Base-by-base conservation (phyloP, 2,797 vertebrate genomes). In the Danionella dracula region DNA sequence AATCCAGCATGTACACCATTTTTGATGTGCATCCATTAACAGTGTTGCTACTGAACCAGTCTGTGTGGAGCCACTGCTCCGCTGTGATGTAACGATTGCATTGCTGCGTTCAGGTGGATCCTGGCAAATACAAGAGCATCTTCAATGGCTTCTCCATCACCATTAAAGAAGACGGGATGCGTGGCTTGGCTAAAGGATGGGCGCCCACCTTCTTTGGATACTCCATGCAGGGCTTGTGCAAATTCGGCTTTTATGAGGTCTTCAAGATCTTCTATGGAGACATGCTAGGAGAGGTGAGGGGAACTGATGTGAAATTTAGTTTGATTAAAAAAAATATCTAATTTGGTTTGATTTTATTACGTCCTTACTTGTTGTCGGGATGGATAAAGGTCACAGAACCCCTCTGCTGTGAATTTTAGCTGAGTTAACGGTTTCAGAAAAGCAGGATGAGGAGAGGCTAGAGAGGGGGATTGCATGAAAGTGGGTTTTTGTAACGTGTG, bases 201-300 rank as follows among this genome's bases (percentile, higher is more conserved):
- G 91, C 92, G 23, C 93, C 92, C 8, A 94, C 92, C 23, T 93
- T 92, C 70, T 84, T 93, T 64, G 93, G 92, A n/a, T 94, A 93
- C 73, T 94, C 92, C 49, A 85, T 94, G 90, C 92, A 94, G 73
- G 93, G 93, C 3, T 89, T 94, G 71, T 94, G 92, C 87, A 94
- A 94, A 78, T 94, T 94, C 76, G 92, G 92, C 53, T 94, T 94
- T 83, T 94, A 94, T 85, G 92, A 93, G 87, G 88, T 93, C 72
- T 94, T 94, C 83, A 94, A 94, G 85, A 79, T 88, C 66, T 2
- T 93, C 0, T 93, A 93, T 50, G 80, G 91, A 66, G 90, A 92
- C 68, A 8, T 93, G 19, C 69, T 94, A 68, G 91, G 92, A 80
- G 92, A 94, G 89, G 92, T 93, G 82, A 77, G 83, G 75, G 21